Evolutionary conservation across 2,797 vertebrate species (phyloP).

Genomic region (Pangasius larnaudii): DNA sequence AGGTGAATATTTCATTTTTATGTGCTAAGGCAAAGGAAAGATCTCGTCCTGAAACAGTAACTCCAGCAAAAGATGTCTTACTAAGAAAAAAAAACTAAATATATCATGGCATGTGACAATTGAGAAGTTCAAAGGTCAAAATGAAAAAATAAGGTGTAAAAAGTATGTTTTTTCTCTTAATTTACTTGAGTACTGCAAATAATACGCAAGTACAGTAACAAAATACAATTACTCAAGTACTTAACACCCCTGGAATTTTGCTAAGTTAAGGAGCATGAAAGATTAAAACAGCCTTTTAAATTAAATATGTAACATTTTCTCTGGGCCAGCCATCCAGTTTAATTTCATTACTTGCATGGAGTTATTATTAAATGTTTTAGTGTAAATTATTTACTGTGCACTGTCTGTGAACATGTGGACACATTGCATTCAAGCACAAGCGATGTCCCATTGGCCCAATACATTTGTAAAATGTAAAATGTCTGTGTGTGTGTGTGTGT

Average conservation of each 20-base stretch:
- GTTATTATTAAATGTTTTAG: constrained; percentile 24
- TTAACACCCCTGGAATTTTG: constrained; percentile 9
- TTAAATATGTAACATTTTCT: constrained; percentile 32
- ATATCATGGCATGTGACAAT: background rate
- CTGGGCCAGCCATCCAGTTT: constrained; percentile 14
- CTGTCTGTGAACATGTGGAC: background rate
- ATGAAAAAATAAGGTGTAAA: background rate
- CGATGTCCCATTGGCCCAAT: background rate
- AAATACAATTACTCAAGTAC: background rate
- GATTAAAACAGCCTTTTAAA: constrained; percentile 24
- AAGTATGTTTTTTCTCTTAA: background rate
- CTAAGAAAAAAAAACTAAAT: background rate
- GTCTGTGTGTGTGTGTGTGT: background rate
- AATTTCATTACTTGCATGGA: constrained; percentile 22
- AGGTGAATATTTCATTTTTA: background rate
- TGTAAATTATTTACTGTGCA: background rate
- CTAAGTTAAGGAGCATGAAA: constrained; percentile 29
- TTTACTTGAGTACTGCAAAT: background rate
- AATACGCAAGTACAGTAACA: background rate
- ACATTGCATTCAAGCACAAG: background rate
- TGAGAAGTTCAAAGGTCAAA: background rate
- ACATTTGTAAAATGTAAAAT: background rate
- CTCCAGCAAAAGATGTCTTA: background rate
- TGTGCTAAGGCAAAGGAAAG: background rate
- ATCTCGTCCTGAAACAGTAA: background rate